Evolutionary conservation across 2,113 vertebrate species (phyloP), one percentile per base, ranked within the genome.

Genomic region (Gasterosteus aculeatus): DNA sequence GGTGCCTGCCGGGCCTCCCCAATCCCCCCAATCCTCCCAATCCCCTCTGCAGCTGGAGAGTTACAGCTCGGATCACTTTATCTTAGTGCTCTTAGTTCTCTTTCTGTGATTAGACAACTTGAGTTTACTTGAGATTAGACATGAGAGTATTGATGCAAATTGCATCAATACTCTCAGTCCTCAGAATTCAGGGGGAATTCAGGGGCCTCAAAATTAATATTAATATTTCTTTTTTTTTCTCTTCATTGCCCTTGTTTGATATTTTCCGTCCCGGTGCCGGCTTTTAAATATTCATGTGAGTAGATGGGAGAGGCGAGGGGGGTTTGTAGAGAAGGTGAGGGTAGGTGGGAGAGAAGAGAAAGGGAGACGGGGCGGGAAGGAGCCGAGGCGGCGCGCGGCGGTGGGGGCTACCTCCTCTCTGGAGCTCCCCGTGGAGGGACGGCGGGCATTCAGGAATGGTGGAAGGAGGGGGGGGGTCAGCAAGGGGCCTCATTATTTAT

Each of bases 241-340:
- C 77, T 76, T 72, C 75, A 42, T 53, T 69, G 78, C 69, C 81
- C 80, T 80, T 81, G 81, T 77, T 84, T 81, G 87, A 86, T 88
- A 88, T 87, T 87, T 89, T 87, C 86, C 88, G 80, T 82, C 72
- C 61, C 47, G 78, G 79, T 78, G 85, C 88, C 81, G 19, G 89
- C 80, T 78, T 89, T 93, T 90, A 92, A 92, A 93, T 92, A 92
- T 93, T 92, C 89, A 92, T 92, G 84, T 60, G n/a, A 69, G 77
- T 88, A 87, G 71, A 89, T 91, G 82, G 82, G 80, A 83, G 84
- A 81, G 84, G 86, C 82, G 85, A 67, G 22, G 74, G 12, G 31
- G 61, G 38, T 42, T 35, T 19, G 61, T 57, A 19, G 63, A 59
- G 69, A 80, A 79, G 81, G 76, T 72, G 53, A 78, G 64, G 64